Base-by-base conservation (phyloP, 2,888 invertebrate species). In the Polydrusus tereticollis region DNA sequence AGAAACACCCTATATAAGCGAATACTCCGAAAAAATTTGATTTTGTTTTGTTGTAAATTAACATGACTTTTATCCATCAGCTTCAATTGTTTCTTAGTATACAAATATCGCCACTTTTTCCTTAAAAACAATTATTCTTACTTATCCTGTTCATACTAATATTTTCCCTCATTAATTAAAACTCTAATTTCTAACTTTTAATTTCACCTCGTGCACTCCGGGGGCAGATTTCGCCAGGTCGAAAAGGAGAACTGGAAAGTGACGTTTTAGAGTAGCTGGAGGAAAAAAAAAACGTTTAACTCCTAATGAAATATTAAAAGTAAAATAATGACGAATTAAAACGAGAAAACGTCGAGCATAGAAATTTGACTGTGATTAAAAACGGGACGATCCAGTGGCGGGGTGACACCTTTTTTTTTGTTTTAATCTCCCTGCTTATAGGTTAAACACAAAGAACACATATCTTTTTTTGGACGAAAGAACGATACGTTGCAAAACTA, bases 291-390 rank as follows among this genome's bases (percentile, higher is more conserved):
- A 12, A 60, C 52, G 78, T 77, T 77, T 78, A 76, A 80, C 81
- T 79, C 79, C 79, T 83, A 85, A 85, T 86, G 85, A 84, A 85
- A 86, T 86, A 86, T 86, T 86, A 86, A 86, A 86, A 85, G 84
- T 85, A 82, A 83, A 84, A 86, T 86, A 86, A 86, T 86, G 86
- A 85, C 86, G 85, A 86, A 85, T 86, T 85, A 85, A 85, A 84
- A 81, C 83, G 82, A 78, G 82, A 67, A 26, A 62, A 82, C 83
- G 84, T 82, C 82, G 82, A 83, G 83, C 81, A 82, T 81, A 82
- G 81, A 79, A 80, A 80, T 79, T 80, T 82, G 82, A 83, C 72
- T 64, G 74, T 67, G 64, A 74, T 85, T 85, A 85, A 85, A 85
- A 84, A 83, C 81, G 78, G 72, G 70, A 69, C n/a, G 64, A 68